Evolutionary conservation across 2,888 invertebrate species (phyloP).

Genomic region (Therioaphis trifolii): DNA sequence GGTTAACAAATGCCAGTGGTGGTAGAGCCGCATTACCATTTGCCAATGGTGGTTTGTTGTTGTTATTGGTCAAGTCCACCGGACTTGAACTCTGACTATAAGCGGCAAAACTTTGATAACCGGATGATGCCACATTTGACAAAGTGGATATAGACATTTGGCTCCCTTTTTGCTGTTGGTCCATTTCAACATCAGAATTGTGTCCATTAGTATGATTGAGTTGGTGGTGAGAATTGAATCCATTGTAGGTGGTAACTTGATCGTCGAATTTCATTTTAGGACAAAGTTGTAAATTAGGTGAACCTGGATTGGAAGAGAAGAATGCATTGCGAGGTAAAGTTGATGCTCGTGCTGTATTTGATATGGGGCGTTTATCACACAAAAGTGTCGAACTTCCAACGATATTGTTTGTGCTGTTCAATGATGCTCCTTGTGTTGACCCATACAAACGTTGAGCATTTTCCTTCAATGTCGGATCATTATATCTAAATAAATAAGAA

Average conservation of each 20-base stretch:
- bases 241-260: constrained; percentile 27
- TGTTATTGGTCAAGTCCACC: constrained; percentile 75
- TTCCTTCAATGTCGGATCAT: constrained; percentile 73
- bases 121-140: constrained; percentile 83
- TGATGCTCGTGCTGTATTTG: constrained; percentile 73
- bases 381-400: constrained; percentile 72
- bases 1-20: constrained; percentile 83
- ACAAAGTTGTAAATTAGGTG: constrained; percentile 54
- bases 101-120: constrained; percentile 88
- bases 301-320: constrained; percentile 65
- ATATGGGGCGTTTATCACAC: constrained; percentile 68
- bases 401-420: constrained; percentile 72
- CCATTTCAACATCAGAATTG: constrained; percentile 76
- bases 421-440: constrained; percentile 70
- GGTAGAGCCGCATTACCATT: constrained; percentile 71
- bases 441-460: constrained; percentile 61
- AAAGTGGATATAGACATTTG: constrained; percentile 84
- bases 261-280: constrained; percentile 59
- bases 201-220: constrained; percentile 36
- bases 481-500: constrained; percentile 71
- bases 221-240: constrained; percentile 35
- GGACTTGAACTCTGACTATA: constrained; percentile 90
- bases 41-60: constrained; percentile 70
- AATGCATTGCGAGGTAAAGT: constrained; percentile 80
- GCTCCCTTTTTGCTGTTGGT: constrained; percentile 77